These are phyloP conservation scores for Hippocampus kuda DNA, from an alignment of 2,797 vertebrate genomes.

Conservation along the genomic window DNA sequence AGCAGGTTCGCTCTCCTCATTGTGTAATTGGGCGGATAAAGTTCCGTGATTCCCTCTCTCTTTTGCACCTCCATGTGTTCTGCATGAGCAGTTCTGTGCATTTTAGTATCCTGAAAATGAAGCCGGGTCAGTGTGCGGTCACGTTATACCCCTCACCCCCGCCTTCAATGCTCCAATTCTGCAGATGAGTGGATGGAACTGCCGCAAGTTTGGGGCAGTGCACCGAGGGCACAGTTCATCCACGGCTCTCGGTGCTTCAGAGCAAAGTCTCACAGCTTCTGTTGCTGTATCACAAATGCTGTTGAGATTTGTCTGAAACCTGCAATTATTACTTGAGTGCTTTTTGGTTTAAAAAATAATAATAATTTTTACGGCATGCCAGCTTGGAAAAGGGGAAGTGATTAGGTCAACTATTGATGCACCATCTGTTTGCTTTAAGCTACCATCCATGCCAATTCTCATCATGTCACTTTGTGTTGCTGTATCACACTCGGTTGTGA, in stretches of 20 bases:
- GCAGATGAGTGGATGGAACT: slow-evolving; percentile 21
- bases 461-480: not conserved
- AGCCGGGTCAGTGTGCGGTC: slow-evolving; percentile 60
- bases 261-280: slow-evolving; percentile 9
- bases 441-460: not conserved
- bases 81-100: slow-evolving; percentile 47
- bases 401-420: not conserved
- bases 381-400: not conserved
- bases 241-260: slow-evolving; percentile 6
- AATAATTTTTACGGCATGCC: not conserved
- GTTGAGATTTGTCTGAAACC: not conserved
- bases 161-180: slow-evolving; percentile 27
- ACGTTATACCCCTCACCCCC: slow-evolving; percentile 19
- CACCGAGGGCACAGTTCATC: slow-evolving; percentile 22
- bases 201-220: slow-evolving; percentile 8
- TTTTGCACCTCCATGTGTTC: slow-evolving; percentile 57
- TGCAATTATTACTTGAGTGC: not conserved
- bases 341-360: not conserved
- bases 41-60: slow-evolving; percentile 63
- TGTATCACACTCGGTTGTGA: not conserved
- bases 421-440: not conserved
- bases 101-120: slow-evolving; percentile 59
- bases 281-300: not conserved
- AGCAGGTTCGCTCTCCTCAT: slow-evolving; percentile 54
- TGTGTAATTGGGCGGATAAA: slow-evolving; percentile 66